Base-by-base conservation (phyloP, 2,113 vertebrate genomes). In the Carlito syrichta region DNA sequence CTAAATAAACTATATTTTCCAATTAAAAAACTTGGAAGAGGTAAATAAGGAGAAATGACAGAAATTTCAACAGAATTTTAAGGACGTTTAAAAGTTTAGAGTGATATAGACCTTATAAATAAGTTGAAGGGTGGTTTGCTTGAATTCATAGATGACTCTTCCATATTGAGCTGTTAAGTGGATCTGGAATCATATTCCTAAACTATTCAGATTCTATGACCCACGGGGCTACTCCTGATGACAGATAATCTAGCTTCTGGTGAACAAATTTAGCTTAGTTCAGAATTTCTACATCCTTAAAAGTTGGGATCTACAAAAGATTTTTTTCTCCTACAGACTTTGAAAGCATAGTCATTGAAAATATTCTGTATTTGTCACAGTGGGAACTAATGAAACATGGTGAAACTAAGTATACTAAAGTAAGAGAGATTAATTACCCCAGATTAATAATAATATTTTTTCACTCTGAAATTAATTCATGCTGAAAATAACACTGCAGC, bases 401-500 rank as follows among this genome's bases (percentile, higher is more conserved):
- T 69, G 76, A 95, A 93, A 83, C 48, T 43, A 90, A 86, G 20
- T 52, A 95, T 43, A 23, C 38, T 83, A 81, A 17, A 94, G n/a
- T 78, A 77, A 89, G 81, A 76, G 45, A 95, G 84, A 91, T 32
- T 74, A 83, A 76, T 93, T 71, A 52, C 91, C 27, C 66, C 86
- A 90, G 52, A 60, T 86, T 90, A 93, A 86, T 91, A 81, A 48
- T 84, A 92, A 54, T 82, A 19, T 50, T 83, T 73, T 8, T 83
- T 96, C 54, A 73, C 17, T 58, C 8, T 87, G 40, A 27, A 86
- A n/a, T 95, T 84, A 63, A 77, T 95, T 91, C 48, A 54, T 96
- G 23, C 68, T 95, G 56, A 86, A 94, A 93, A 93, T 58, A 92
- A 73, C 22, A 91, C 35, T 66, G 35, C 4, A 73, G 20, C 35